Conservation (phyloP, 92 coral and sea anemone genomes). For the Galaxea fascicularis region DNA sequence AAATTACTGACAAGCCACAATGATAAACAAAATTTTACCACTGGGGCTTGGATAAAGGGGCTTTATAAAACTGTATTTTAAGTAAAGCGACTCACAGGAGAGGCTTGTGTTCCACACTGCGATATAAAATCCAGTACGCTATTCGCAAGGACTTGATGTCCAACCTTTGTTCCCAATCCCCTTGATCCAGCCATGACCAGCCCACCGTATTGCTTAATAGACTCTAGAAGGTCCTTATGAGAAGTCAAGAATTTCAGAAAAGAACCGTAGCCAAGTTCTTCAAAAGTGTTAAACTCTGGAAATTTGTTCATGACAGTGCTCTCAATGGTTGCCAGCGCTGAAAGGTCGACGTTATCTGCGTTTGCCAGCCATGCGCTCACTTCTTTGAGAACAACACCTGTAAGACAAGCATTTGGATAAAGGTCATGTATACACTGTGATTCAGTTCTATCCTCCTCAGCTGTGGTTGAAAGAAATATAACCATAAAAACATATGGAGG, state of each 20-base stretch:
- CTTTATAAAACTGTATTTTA: not conserved
- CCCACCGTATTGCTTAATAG: slow-evolving; percentile 56
- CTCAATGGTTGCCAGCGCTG: slow-evolving; percentile 72
- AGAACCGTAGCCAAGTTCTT: slow-evolving; percentile 81
- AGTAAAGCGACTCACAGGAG: slow-evolving; percentile 50
- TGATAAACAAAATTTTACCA: too few species aligned
- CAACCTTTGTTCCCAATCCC: slow-evolving; percentile 27
- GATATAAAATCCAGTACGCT: slow-evolving; percentile 72
- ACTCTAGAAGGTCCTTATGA: slow-evolving; percentile 71
- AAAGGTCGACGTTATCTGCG: slow-evolving; percentile 62
- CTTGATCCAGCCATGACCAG: slow-evolving; percentile 25
- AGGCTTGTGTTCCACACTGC: slow-evolving; percentile 79
- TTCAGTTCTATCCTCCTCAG: not conserved
- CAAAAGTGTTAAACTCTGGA: slow-evolving; percentile 76
- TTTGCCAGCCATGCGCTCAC: slow-evolving; percentile 73
- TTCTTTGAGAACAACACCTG: slow-evolving; percentile 67
- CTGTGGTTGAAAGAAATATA: too few species aligned
- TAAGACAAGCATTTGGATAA: not conserved
- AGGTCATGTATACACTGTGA: too few species aligned
- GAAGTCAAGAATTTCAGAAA: slow-evolving; percentile 78
- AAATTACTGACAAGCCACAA: too few species aligned
- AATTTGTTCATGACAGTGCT: slow-evolving; percentile 56
- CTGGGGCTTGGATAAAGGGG: not conserved
- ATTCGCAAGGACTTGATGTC: slow-evolving; percentile 30
- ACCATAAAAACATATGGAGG: not conserved